Percentiles rank a stretch among this genome's conserved stretches.
phyloP scores from a whole-genome alignment of 2,797 vertebrate species.

The Aselliscus stoliczkanus region DNA sequence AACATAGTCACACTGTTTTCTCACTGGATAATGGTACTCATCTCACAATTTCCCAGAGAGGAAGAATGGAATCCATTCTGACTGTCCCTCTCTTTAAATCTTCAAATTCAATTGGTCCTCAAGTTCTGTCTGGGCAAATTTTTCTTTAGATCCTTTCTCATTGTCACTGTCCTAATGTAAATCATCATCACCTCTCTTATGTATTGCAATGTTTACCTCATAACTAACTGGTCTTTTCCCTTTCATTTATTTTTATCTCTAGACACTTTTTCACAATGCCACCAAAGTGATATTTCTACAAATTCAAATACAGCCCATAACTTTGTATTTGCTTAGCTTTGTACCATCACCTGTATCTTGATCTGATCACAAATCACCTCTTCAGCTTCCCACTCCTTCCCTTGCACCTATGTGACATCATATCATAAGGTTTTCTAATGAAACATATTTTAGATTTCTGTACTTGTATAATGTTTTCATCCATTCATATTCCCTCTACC shows the following conservation, averaged over 20 bases:
- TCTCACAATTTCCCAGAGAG: background rate
- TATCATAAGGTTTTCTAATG: background rate
- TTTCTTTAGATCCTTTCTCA: background rate
- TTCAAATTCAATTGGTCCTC: background rate
- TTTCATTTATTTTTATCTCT: background rate
- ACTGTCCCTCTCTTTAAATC: background rate
- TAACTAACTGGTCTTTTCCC: background rate
- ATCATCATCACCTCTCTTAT: background rate
- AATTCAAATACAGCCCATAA: background rate
- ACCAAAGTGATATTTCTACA: background rate
- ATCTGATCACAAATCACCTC: background rate
- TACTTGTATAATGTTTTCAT: background rate
- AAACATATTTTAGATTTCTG: background rate
- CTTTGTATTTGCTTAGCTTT: background rate
- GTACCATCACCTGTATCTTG: accelerated
- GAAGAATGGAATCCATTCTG: background rate
- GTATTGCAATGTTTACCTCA: background rate
- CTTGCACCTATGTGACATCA: background rate
- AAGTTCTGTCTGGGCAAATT: background rate
- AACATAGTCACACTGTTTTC: background rate
- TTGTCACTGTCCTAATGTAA: background rate
- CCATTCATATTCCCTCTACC: background rate
- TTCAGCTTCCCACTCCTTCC: background rate
- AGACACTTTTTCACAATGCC: background rate
- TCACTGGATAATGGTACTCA: background rate